These are phyloP conservation scores for Poeciliopsis presidionis DNA, from an alignment of 2,797 vertebrate species.

Conservation along the genomic window DNA sequence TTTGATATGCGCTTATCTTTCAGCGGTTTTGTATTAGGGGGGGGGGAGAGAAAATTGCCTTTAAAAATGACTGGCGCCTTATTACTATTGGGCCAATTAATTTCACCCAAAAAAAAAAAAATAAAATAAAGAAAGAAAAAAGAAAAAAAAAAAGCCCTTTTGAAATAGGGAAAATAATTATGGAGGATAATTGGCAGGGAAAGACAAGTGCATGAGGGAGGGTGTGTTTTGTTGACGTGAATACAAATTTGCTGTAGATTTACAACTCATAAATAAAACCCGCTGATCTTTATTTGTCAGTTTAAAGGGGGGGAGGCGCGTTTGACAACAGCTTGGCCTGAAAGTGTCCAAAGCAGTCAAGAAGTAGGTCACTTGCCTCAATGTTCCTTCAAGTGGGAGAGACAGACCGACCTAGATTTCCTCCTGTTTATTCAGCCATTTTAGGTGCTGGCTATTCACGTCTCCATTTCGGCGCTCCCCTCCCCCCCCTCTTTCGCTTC, in stretches of 20 bases:
- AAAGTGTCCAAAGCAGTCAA: constrained; percentile 71
- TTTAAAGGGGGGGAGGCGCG: neutral
- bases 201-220: constrained; percentile 34
- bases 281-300: constrained; percentile 17
- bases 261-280: constrained; percentile 33
- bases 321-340: constrained; percentile 58
- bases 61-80: constrained; percentile 64
- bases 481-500: neutral
- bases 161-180: constrained; percentile 65
- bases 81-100: constrained; percentile 76
- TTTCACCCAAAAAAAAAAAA: constrained; percentile 33
- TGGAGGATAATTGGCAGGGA: constrained; percentile 62
- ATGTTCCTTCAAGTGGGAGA: constrained; percentile 71
- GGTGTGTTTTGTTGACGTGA: constrained; percentile 26
- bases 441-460: constrained; percentile 62
- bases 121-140: too few relatives aligned
- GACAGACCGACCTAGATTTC: constrained; percentile 74
- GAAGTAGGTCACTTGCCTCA: constrained; percentile 73
- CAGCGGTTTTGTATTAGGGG: constrained; percentile 68
- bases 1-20: constrained; percentile 78
- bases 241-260: constrained; percentile 33
- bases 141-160: constrained; percentile 70
- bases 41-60: constrained; percentile 68
- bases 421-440: constrained; percentile 74
- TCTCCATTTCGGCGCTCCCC: constrained; percentile 58